A percentile compares a stretch with the other conserved stretches of the same genome.
Evolutionary conservation across 53 echinoderm and acorn worm genomes (phyloP).

Genomic region (Echinarachnius parma): DNA sequence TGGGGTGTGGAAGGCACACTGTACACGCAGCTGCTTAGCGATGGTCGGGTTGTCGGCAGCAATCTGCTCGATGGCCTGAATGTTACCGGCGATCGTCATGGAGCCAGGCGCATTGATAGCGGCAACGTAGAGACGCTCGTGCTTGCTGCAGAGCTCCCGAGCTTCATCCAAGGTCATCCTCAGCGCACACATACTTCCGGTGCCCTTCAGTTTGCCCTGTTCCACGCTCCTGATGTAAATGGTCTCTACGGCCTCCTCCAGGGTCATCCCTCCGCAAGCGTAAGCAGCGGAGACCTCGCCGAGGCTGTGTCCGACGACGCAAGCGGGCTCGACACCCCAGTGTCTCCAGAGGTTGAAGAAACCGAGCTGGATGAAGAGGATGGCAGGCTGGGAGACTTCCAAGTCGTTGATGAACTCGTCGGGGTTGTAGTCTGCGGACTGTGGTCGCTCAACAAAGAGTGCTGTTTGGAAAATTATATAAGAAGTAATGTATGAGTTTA

Average conservation of each 20-base stretch:
- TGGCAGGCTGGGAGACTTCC: constrained; percentile 78
- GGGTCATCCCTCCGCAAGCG: constrained; percentile 73
- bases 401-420: constrained; percentile 69
- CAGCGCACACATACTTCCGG: constrained; percentile 92
- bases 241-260: constrained; percentile 79
- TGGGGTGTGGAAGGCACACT: constrained; percentile 91
- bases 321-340: constrained; percentile 82
- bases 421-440: constrained; percentile 40
- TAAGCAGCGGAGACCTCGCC: constrained; percentile 98
- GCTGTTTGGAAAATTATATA: constrained; percentile 7
- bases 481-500: too few species aligned
- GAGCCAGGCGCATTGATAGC: constrained; percentile 87
- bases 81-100: constrained; percentile 70
- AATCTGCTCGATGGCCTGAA: constrained; percentile 56
- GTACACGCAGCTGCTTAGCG: constrained; percentile 83
- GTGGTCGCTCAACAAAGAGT: constrained; percentile 42
- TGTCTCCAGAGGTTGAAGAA: constrained; percentile 66
- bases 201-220: constrained; percentile 78
- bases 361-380: constrained; percentile 85
- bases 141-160: constrained; percentile 55
- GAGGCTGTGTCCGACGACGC: constrained; percentile 84
- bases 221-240: constrained; percentile 84
- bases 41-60: constrained; percentile 63
- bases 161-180: constrained; percentile 63
- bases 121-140: constrained; percentile 74